Percentiles rank a stretch among this genome's conserved stretches.
Conservation (phyloP, 2,797 vertebrate species). For the Australoheros facetus region DNA sequence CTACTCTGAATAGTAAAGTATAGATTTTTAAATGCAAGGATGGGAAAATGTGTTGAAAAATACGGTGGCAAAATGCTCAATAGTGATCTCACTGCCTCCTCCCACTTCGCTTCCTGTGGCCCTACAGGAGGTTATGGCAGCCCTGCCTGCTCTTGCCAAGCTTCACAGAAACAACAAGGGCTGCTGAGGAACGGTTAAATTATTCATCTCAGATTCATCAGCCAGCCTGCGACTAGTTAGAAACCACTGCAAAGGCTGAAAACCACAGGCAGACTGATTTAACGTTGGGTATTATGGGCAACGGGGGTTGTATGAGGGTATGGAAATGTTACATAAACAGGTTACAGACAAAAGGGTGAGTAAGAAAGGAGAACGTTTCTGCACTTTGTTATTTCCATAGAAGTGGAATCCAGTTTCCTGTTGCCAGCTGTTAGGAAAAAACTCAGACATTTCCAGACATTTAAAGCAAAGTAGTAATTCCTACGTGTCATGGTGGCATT, state of each 20-base stretch:
- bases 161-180: slow-evolving; percentile 64
- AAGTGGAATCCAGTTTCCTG: not conserved
- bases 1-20: not conserved
- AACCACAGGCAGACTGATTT: slow-evolving; percentile 35
- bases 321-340: not conserved
- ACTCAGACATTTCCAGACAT: not conserved
- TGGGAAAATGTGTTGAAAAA: slow-evolving; percentile 1
- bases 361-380: not conserved
- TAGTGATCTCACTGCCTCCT: slow-evolving; percentile 35
- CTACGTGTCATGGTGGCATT: slow-evolving; percentile 20
- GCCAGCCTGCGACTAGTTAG: slow-evolving; percentile 36
- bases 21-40: slow-evolving; percentile 2
- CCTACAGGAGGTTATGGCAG: slow-evolving; percentile 54
- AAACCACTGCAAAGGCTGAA: slow-evolving; percentile 33
- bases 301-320: not conserved
- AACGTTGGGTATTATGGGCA: slow-evolving; percentile 5
- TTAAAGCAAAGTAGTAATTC: slow-evolving; percentile 22
- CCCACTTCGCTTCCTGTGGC: slow-evolving; percentile 32
- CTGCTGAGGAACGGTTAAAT: slow-evolving; percentile 69
- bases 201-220: slow-evolving; percentile 74
- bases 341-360: not conserved
- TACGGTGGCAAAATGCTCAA: not conserved
- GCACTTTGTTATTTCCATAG: slow-evolving; percentile 9
- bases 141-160: slow-evolving; percentile 48
- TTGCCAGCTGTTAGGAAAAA: not conserved